Evolutionary conservation across 1,140 invertebrate species (phyloP), one percentile per base, ranked within the genome.

Genomic region (Aricia agestis): DNA sequence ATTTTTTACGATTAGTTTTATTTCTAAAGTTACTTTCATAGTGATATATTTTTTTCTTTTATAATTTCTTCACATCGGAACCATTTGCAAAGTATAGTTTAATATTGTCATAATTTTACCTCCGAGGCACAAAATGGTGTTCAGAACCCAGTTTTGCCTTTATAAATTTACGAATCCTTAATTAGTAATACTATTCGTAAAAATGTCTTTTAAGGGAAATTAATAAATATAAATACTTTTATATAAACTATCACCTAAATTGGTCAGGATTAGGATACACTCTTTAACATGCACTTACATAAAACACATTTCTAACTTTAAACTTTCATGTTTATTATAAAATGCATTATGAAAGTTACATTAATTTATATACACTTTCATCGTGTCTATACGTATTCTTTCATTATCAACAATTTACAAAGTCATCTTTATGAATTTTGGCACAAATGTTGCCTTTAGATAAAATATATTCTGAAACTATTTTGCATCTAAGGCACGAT

Each of bases 131-230:
- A 85, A 87, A 82, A 82, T 87, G 89, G 89, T 75, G 83, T 87
- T 86, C 76, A 79, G 79, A 89, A 89, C 83, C 83, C 87, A 88
- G 84, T 82, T 82, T 84, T 85, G 89, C 87, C 89, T 78, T 80
- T 75, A 76, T 77, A 81, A 82, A 84, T 86, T 82, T 82, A 85
- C 80, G 83, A 87, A 86, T 81, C 86, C 86, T 91, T 89, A 83
- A 89, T 89, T 91, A 91, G 89, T 91, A 91, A 91, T 91, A 91
- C 89, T 89, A 91, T 91, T 85, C 86, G 89, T 91, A 91, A 91
- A 91, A 91, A 91, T 89, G 87, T 89, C 87, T 91, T 91, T 87
- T 89, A 84, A 81, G 82, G 84, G 86, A 83, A 84, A 87, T 78
- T 88, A 89, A 91, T 91, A 91, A 91, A 91, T 91, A 91, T 89